These are phyloP conservation scores for Asarcornis scutulata DNA, from an alignment of 2,113 vertebrate genomes.

Conservation along the genomic window DNA sequence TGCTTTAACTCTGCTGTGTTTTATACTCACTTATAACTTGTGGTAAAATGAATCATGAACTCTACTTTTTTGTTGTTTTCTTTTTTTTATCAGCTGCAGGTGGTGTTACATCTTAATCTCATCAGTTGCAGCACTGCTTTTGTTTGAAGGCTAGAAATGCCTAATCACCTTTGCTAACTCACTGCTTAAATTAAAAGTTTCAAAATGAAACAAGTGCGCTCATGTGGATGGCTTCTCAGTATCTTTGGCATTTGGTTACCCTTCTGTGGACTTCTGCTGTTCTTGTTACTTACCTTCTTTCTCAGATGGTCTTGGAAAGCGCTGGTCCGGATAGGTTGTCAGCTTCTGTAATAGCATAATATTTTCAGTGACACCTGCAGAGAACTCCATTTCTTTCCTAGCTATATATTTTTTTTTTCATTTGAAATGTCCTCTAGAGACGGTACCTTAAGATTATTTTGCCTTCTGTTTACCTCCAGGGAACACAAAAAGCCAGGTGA, in stretches of 20 bases:
- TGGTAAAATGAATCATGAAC: neutral
- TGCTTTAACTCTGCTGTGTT: neutral
- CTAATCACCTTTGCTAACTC: neutral
- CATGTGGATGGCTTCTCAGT: neutral
- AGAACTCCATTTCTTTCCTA: neutral
- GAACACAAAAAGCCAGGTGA: neutral
- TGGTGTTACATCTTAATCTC: neutral
- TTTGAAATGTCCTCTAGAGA: neutral
- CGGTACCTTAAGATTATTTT: neutral
- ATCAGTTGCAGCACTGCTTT: neutral
- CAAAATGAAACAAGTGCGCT: neutral
- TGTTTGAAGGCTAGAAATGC: neutral
- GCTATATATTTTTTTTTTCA: neutral
- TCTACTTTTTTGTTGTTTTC: neutral
- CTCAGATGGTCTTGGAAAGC: neutral
- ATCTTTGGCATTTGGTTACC: neutral
- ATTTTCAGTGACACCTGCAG: neutral
- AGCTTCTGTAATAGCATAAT: neutral
- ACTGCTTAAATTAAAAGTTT: neutral
- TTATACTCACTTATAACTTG: neutral
- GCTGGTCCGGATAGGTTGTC: neutral
- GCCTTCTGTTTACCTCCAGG: neutral
- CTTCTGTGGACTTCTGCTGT: neutral
- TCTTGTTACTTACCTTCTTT: neutral
- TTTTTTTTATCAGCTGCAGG: neutral